Conservation (phyloP, 2,797 vertebrate species). For the Lacerta viridis region DNA sequence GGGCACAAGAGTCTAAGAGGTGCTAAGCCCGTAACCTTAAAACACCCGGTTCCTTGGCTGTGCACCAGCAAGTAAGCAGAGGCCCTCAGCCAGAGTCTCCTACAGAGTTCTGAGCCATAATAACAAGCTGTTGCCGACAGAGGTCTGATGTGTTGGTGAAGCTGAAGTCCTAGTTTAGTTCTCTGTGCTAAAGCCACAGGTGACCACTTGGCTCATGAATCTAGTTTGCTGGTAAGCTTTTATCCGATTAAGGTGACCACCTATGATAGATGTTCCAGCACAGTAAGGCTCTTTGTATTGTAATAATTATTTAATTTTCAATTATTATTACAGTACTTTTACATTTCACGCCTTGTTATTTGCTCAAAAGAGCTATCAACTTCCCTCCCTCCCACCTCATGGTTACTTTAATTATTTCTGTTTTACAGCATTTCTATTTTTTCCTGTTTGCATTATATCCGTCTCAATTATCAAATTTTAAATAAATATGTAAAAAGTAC, state of each 20-base stretch:
- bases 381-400: too few species aligned
- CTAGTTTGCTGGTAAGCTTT: background rate
- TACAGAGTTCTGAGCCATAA: background rate
- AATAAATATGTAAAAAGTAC: too few species aligned
- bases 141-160: background rate
- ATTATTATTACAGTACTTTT: too few species aligned
- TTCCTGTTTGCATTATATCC: too few species aligned
- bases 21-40: conserved; percentile 5
- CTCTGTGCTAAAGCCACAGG: background rate
- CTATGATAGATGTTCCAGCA: background rate
- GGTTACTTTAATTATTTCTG: too few species aligned
- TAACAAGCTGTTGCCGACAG: background rate
- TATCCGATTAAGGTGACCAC: background rate
- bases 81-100: conserved; percentile 4
- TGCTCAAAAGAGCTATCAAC: too few species aligned
- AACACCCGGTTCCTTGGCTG: conserved; percentile 1
- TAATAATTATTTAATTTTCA: too few species aligned
- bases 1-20: background rate
- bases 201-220: background rate
- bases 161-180: background rate
- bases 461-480: too few species aligned
- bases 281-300: too few species aligned
- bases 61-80: background rate
- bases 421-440: too few species aligned
- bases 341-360: too few species aligned